Evolutionary conservation across 2,797 vertebrate genomes (phyloP).

Genomic region (Falco biarmicus): DNA sequence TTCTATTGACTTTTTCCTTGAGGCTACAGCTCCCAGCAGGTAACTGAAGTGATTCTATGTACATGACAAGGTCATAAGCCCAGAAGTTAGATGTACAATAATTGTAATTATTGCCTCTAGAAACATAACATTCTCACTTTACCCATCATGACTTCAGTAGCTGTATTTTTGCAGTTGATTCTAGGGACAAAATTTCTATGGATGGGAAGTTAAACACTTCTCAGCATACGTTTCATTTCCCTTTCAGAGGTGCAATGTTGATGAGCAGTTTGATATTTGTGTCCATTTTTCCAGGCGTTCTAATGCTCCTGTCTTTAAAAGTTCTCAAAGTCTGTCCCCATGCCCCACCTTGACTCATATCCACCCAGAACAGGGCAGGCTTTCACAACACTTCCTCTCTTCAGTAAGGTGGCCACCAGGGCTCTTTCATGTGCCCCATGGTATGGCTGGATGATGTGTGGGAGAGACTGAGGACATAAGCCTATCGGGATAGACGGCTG

Average conservation of each 20-base stretch:
- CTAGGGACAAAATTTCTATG: background rate
- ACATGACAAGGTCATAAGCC: background rate
- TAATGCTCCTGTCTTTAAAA: background rate
- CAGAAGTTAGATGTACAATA: background rate
- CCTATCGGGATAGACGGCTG: background rate
- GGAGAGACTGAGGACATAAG: background rate
- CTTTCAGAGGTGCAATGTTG: background rate
- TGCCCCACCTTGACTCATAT: accelerated
- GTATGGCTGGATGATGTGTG: background rate
- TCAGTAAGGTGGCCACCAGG: background rate
- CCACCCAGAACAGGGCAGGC: background rate
- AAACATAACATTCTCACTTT: background rate
- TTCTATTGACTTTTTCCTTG: background rate
- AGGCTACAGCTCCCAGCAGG: background rate
- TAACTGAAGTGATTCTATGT: background rate
- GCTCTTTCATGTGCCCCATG: accelerated
- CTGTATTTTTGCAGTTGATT: background rate
- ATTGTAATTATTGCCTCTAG: background rate
- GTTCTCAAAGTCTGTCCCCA: background rate
- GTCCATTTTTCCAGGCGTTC: background rate
- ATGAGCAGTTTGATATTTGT: background rate
- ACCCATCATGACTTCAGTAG: background rate
- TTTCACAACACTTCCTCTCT: background rate
- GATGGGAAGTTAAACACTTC: background rate
- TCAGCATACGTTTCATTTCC: background rate